A percentile compares a stretch with the other conserved stretches of the same genome.
Evolutionary conservation across 1,140 invertebrate genomes (phyloP).

Genomic region (Panagrolaimus sp.): DNA sequence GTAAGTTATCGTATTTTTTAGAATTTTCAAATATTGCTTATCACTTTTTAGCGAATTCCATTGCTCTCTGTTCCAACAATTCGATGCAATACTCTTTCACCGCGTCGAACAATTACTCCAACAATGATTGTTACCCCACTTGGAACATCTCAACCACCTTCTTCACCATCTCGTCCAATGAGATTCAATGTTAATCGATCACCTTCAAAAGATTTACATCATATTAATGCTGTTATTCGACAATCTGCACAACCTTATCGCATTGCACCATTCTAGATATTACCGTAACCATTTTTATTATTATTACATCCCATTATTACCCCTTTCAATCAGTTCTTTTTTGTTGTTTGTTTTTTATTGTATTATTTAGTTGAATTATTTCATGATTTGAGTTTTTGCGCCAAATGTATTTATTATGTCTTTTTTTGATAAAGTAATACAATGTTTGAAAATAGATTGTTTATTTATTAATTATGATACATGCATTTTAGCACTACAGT

Average conservation of each 20-base stretch:
- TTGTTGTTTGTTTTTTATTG: no score
- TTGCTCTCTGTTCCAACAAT: conserved; percentile 42
- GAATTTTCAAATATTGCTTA: not conserved
- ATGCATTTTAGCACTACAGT: no score
- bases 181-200: conserved; percentile 43
- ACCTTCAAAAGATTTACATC: conserved; percentile 36
- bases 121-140: conserved; percentile 39
- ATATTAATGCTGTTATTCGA: not conserved
- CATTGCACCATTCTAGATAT: no score
- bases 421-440: no score
- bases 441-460: no score
- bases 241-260: not conserved
- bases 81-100: conserved; percentile 41
- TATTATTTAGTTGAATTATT: no score
- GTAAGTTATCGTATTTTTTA: conserved; percentile 13
- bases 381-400: no score
- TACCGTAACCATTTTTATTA: no score
- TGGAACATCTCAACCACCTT: conserved; percentile 20
- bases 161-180: conserved; percentile 18
- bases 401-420: no score
- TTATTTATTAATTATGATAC: no score
- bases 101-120: conserved; percentile 35
- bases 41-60: conserved; percentile 36
- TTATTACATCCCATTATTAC: no score
- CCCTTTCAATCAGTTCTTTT: no score